These are phyloP conservation scores for Nesometra sesokonis DNA, from an alignment of 35 echinoderm and acorn worm genomes.

Conservation along the genomic window DNA sequence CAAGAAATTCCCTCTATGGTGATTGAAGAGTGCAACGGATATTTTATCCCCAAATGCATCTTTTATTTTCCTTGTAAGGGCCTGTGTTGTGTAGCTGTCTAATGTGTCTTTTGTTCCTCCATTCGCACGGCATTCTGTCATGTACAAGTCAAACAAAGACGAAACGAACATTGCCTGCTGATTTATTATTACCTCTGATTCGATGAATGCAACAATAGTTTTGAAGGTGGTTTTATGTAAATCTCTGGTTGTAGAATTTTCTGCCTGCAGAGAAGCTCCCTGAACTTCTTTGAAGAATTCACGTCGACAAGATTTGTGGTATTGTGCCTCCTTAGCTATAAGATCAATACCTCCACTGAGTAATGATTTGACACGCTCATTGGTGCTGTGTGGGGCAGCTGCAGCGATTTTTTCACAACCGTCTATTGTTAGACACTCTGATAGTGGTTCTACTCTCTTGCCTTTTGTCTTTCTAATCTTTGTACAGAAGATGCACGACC, in stretches of 20 bases:
- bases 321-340: conserved; percentile 69
- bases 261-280: not conserved
- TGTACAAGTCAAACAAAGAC: conserved; percentile 47
- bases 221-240: conserved; percentile 21
- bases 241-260: conserved; percentile 14
- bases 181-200: conserved; percentile 22
- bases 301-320: conserved; percentile 36
- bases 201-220: conserved; percentile 26
- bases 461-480: conserved; percentile 25
- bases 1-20: conserved; percentile 30
- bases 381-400: conserved; percentile 30
- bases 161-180: conserved; percentile 23
- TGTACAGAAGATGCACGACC: conserved; percentile 29
- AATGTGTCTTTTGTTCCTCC: conserved; percentile 27
- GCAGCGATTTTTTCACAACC: conserved; percentile 29
- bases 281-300: conserved; percentile 40
- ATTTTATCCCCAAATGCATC: conserved; percentile 40
- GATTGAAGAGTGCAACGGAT: conserved; percentile 7
- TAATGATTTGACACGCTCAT: conserved; percentile 36
- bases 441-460: conserved; percentile 27
- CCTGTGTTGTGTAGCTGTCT: conserved; percentile 34
- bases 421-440: conserved; percentile 45
- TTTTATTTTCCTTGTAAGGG: conserved; percentile 36
- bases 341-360: conserved; percentile 33
- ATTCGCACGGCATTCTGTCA: conserved; percentile 6